Conservation (phyloP, 2,113 vertebrate genomes). For the Malurus cyaneus region DNA sequence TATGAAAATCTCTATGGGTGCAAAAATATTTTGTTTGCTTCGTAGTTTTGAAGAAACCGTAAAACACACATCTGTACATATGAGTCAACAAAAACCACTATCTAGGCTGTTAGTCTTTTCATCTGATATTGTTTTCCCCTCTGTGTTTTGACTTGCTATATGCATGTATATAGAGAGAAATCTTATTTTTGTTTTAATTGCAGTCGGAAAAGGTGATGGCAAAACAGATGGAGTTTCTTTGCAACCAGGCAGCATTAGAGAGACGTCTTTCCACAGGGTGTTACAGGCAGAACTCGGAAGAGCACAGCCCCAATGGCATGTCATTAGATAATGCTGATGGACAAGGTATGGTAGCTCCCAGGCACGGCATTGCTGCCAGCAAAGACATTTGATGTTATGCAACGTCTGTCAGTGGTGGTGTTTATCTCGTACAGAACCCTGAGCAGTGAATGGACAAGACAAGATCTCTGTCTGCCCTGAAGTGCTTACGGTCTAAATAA, state of each 20-base stretch:
- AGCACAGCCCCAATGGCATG: constrained; percentile 83
- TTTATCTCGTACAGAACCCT: neutral
- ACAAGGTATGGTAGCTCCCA: constrained; percentile 75
- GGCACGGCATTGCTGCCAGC: neutral
- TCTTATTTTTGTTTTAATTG: constrained; percentile 60
- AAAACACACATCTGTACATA: constrained; percentile 64
- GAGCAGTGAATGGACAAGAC: constrained; percentile 17
- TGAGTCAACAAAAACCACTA: constrained; percentile 59
- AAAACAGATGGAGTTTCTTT: constrained; percentile 93
- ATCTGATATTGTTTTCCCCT: constrained; percentile 21
- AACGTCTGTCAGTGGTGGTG: neutral
- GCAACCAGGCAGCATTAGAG: constrained; percentile 86
- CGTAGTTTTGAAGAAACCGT: constrained; percentile 40
- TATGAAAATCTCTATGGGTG: constrained; percentile 57
- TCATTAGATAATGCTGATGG: constrained; percentile 73
- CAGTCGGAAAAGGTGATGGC: constrained; percentile 91
- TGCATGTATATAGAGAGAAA: neutral
- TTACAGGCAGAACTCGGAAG: constrained; percentile 80
- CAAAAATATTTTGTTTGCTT: constrained; percentile 71
- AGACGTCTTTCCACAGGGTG: constrained; percentile 83
- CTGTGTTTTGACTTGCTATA: constrained; percentile 23
- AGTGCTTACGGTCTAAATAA: neutral
- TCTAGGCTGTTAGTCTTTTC: constrained; percentile 54
- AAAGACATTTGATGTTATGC: neutral
- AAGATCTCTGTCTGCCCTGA: constrained; percentile 47